Conservation (phyloP, 2,888 invertebrate species). For the Nasonovia ribisnigri region DNA sequence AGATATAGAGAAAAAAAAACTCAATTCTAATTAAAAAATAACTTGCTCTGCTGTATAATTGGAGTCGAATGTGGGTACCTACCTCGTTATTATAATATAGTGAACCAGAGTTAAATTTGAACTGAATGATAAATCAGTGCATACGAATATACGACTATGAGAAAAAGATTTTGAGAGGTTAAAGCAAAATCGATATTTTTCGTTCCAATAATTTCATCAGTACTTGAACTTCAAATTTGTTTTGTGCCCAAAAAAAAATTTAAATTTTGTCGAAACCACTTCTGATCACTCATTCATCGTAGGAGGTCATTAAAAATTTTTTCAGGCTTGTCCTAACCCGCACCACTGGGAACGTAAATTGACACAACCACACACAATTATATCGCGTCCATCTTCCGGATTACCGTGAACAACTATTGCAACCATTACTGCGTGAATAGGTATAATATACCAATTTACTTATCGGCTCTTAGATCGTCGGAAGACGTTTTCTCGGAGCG, state of each 20-base stretch:
- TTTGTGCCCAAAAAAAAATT: too few species aligned
- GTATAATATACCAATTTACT: not conserved
- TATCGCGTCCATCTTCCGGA: not conserved
- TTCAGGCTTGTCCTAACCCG: too few species aligned
- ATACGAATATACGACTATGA: too few species aligned
- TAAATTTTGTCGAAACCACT: not conserved
- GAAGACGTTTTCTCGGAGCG: not conserved
- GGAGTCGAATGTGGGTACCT: too few species aligned
- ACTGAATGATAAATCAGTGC: too few species aligned
- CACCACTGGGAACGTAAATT: not conserved
- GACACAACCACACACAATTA: not conserved
- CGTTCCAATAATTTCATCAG: not conserved
- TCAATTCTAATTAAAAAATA: not conserved
- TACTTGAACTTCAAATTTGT: not conserved
- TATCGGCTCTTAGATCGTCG: not conserved
- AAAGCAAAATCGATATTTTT: not conserved
- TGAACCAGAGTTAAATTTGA: too few species aligned
- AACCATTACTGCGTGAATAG: not conserved
- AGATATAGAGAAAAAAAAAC: not conserved
- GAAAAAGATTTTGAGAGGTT: not conserved
- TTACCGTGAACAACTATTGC: not conserved
- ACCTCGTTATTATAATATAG: too few species aligned
- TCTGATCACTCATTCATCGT: not conserved
- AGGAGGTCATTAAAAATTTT: not conserved
- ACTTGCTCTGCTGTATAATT: not conserved